phyloP scores from a whole-genome alignment of 2,113 vertebrate species.

The Cygnus buccinator region DNA sequence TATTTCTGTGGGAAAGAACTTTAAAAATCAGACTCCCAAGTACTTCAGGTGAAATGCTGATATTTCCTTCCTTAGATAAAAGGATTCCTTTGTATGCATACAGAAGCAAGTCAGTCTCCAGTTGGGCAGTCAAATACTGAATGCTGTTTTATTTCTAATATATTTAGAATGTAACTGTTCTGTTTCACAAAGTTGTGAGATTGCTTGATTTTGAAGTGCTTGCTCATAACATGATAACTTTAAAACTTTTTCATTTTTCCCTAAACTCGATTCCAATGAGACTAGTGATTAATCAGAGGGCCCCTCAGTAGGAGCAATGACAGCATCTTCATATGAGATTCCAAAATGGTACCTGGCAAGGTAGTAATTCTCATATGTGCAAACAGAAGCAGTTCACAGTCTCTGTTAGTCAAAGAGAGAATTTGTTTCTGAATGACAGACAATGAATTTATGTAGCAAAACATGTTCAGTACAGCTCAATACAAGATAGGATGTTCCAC shows the following conservation, averaged over 20 bases:
- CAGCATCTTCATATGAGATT: background rate
- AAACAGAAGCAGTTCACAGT: background rate
- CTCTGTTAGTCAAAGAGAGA: background rate
- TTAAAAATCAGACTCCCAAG: background rate
- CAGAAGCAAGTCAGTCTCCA: background rate
- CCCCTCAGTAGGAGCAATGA: background rate
- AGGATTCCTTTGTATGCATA: background rate
- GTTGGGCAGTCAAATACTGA: background rate
- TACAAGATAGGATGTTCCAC: background rate
- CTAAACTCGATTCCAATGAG: background rate
- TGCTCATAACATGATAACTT: background rate
- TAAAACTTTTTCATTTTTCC: background rate
- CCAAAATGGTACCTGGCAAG: background rate
- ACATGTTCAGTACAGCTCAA: too few relatives aligned
- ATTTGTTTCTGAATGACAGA: background rate
- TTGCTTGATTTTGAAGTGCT: background rate
- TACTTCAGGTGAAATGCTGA: background rate
- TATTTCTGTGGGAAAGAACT: background rate
- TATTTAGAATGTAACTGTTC: background rate
- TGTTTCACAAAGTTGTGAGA: background rate
- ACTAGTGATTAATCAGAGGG: background rate
- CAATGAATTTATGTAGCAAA: background rate
- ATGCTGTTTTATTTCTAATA: accelerated
- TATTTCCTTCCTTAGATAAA: background rate
- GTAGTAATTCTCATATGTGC: background rate